Evolutionary conservation across 2,888 invertebrate species (phyloP).

Genomic region (Drosophila macrothrix): DNA sequence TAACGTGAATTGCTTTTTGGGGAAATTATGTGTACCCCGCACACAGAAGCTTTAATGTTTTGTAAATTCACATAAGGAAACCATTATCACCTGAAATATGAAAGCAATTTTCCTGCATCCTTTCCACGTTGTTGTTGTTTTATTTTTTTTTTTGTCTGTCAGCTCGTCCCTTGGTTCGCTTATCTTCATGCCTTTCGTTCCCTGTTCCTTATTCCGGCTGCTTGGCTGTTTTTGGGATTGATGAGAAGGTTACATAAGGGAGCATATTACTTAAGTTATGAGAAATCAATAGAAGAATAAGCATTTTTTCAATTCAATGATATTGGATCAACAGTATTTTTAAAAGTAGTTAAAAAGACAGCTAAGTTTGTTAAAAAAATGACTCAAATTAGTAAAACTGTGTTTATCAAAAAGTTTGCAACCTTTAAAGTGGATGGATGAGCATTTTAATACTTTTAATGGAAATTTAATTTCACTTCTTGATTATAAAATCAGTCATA

Average conservation of each 20-base stretch:
- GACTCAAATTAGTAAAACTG: background rate
- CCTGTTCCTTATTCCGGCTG: constrained; percentile 8
- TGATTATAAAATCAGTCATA: background rate
- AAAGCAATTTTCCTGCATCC: constrained; percentile 80
- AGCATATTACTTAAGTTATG: background rate
- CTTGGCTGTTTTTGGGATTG: constrained; percentile 6
- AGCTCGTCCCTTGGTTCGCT: constrained; percentile 39
- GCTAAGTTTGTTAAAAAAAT: background rate
- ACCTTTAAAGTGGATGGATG: background rate
- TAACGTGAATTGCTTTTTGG: constrained; percentile 83
- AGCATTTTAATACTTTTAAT: background rate
- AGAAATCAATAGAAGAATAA: constrained; percentile 23
- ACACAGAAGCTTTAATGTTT: constrained; percentile 80
- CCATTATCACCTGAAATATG: constrained; percentile 84
- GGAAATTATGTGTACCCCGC: constrained; percentile 81
- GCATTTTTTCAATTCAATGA: background rate
- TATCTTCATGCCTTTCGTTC: constrained; percentile 33
- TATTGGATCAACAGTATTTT: background rate
- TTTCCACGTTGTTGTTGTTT: constrained; percentile 43
- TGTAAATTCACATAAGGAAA: constrained; percentile 84
- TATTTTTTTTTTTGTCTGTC: constrained; percentile 25
- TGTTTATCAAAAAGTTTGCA: background rate
- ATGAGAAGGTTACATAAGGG: constrained; percentile 9
- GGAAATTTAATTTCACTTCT: background rate
- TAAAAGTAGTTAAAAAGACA: background rate